phyloP scores from a whole-genome alignment of 2,888 invertebrate species.

The Eristalis tenax region DNA sequence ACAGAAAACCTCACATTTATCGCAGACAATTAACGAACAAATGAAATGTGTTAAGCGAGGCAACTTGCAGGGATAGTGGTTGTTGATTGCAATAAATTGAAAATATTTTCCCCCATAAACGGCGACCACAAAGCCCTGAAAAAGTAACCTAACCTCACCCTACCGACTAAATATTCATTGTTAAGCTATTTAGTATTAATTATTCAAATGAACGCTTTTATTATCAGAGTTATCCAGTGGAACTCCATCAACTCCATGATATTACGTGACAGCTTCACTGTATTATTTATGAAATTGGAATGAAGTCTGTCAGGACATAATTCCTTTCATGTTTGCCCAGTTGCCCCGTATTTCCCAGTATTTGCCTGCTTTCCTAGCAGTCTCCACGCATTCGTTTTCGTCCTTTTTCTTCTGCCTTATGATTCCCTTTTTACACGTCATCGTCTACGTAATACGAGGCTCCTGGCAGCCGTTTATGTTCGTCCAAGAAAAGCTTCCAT shows the following conservation, averaged over 20 bases:
- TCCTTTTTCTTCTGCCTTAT: constrained; percentile 23
- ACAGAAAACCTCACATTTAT: neutral
- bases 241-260: constrained; percentile 25
- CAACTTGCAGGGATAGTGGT: neutral
- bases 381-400: neutral
- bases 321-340: constrained; percentile 19
- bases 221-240: constrained; percentile 31
- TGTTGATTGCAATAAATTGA: neutral
- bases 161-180: constrained; percentile 25
- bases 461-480: constrained; percentile 41
- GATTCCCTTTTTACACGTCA: constrained; percentile 61
- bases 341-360: constrained; percentile 48
- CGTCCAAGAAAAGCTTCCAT: constrained; percentile 46
- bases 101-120: neutral
- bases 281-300: constrained; percentile 50
- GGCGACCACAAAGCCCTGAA: neutral
- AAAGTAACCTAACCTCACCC: neutral
- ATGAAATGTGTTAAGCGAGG: neutral
- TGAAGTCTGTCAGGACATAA: constrained; percentile 34
- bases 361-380: neutral
- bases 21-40: neutral
- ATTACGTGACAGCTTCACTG: constrained; percentile 39
- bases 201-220: constrained; percentile 34
- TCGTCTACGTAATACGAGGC: constrained; percentile 65
- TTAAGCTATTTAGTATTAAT: constrained; percentile 33